Base-by-base conservation (phyloP, 2,888 invertebrate species). In the Corbicula japonica region DNA sequence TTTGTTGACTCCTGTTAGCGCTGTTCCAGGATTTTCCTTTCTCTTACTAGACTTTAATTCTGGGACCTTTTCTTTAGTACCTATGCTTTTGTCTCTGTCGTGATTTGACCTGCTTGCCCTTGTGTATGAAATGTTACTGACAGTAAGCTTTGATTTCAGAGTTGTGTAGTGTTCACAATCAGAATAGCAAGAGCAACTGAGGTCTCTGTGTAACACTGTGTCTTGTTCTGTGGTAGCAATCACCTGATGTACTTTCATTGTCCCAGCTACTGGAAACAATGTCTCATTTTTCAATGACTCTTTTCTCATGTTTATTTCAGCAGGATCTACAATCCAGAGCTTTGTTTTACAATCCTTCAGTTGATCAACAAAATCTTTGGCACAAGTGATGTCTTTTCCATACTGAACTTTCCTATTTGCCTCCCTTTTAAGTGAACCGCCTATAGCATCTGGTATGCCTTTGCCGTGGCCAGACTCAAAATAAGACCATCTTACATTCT, bases 381-480 rank as follows among this genome's bases (percentile, higher is more conserved):
- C 71, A 54, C 26, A 56, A 23, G 41, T 61, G 15, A 76, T 65
- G 26, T 73, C 69, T 5, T 56, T 18, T 6, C 84, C 86, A 68
- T 77, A 56, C 46, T 44, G 48, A 1, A 85, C 78, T 48, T 34
- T 41, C 28, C 38, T 38, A 60, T 84, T 78, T 30, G 85, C 88
- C 60, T 88, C 84, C 85, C 91, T 69, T 75, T 91, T 91, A n/a
- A 88, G 62, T 34, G 80, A 74, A 5, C 85, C 91, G 70, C 90
- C 92, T 26, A 92, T 79, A 21, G 91, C 91, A 89, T 90, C 91
- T 28, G 91, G 87, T n/a, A 89, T 87, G 18, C 91, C 91, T 71
- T 93, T 93, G 10, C 92, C 91, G 77, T 92, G 92, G 3, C 91
- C 89, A n/a, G 89, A 86, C 80, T 92, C 92, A 63, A 87, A 88